Percentiles rank a stretch among this genome's conserved stretches.
phyloP scores from a whole-genome alignment of 2,888 invertebrate genomes.

The Sphinx pinastri region DNA sequence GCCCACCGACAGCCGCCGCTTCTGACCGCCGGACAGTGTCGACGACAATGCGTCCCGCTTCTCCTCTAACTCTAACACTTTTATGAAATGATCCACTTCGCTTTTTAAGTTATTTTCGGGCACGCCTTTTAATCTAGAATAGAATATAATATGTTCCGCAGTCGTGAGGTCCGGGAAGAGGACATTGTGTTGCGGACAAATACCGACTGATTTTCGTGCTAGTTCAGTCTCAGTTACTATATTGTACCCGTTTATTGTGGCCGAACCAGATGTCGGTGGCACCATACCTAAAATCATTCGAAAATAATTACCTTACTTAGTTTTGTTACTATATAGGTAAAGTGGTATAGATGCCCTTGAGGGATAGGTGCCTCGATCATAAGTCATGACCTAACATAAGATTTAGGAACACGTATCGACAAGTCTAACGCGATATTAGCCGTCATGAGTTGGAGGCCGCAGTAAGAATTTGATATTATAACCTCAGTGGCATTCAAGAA shows the following conservation, averaged over 20 bases:
- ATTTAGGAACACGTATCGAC: no score
- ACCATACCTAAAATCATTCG: conserved; percentile 82
- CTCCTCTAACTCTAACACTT: conserved; percentile 86
- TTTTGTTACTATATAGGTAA: not conserved
- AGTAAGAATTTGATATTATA: no score
- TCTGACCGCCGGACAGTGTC: conserved; percentile 96
- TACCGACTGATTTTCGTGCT: conserved; percentile 89
- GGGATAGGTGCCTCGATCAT: no score
- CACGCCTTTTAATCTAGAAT: conserved; percentile 89
- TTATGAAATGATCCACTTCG: conserved; percentile 88
- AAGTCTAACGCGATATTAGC: no score
- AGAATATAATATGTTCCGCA: conserved; percentile 92
- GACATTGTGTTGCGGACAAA: conserved; percentile 95
- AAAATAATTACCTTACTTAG: conserved; percentile 8
- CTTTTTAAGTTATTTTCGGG: conserved; percentile 72
- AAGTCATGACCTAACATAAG: no score
- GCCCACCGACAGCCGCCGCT: conserved; percentile 93
- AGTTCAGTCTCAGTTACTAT: conserved; percentile 87
- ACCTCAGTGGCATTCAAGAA: no score
- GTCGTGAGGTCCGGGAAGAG: conserved; percentile 93
- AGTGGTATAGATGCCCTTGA: no score
- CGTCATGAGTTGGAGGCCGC: no score
- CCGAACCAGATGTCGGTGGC: conserved; percentile 88
- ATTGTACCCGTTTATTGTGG: conserved; percentile 88
- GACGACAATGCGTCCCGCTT: conserved; percentile 85